Conservation (phyloP, 1,140 invertebrate species). For the Aphis gossypii region DNA sequence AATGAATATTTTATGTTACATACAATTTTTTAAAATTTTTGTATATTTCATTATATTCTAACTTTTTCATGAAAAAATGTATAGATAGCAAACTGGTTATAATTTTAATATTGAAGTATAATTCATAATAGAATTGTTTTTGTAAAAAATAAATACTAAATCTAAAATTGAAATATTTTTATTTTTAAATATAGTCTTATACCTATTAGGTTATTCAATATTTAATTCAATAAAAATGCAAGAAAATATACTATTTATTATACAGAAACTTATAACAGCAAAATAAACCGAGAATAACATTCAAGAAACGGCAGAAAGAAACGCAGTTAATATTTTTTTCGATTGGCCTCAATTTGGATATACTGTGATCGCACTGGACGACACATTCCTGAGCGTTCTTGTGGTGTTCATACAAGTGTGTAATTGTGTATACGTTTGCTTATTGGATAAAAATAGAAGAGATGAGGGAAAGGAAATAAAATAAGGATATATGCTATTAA, state of each 20-base stretch:
- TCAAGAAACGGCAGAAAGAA: slow-evolving; percentile 27
- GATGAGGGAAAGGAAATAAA: neutral
- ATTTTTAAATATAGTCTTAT: too few relatives aligned
- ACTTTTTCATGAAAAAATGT: too few relatives aligned
- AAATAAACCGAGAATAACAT: neutral
- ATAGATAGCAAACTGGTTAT: neutral
- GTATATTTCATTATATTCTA: too few relatives aligned
- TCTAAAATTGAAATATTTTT: too few relatives aligned
- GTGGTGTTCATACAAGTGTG: neutral
- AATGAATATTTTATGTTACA: neutral
- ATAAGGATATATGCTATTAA: neutral
- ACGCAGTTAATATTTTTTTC: slow-evolving; percentile 39
- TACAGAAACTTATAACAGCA: neutral
- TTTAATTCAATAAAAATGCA: neutral
- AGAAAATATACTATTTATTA: neutral
- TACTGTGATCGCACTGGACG: neutral
- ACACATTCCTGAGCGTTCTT: slow-evolving; percentile 53
- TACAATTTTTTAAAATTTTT: too few relatives aligned
- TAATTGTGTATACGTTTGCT: neutral
- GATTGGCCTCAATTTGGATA: slow-evolving; percentile 53
- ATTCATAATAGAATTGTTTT: neutral
- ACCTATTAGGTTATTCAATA: neutral
- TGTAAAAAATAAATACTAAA: too few relatives aligned
- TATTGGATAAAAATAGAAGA: neutral
- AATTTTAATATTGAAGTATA: neutral